phyloP scores from a whole-genome alignment of 2,888 invertebrate species.

The Lypha dubia region DNA sequence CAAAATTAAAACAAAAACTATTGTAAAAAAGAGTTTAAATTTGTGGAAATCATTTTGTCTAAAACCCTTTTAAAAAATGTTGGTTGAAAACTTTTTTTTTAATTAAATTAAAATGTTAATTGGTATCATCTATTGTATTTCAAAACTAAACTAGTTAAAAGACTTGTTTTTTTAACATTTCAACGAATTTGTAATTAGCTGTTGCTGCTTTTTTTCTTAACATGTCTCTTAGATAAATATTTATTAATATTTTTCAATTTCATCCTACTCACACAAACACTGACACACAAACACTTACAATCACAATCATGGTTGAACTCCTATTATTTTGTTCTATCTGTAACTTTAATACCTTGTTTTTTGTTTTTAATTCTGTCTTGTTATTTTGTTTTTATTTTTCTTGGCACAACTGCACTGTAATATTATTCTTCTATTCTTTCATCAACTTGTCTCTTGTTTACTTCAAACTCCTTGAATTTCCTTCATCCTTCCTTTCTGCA shows the following conservation, averaged over 20 bases:
- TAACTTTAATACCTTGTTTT: constrained; percentile 1
- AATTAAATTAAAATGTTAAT: constrained; percentile 12
- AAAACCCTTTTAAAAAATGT: constrained; percentile 35
- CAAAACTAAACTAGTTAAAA: constrained; percentile 34
- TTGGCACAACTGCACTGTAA: constrained; percentile 52
- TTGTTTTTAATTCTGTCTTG: constrained; percentile 5
- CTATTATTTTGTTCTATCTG: constrained; percentile 27
- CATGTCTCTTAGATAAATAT: constrained; percentile 47
- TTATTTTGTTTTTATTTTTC: neutral
- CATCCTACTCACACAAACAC: constrained; percentile 64
- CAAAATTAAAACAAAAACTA: neutral
- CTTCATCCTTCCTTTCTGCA: constrained; percentile 42
- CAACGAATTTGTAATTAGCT: constrained; percentile 53
- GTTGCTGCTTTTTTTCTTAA: constrained; percentile 56
- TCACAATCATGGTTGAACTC: constrained; percentile 10
- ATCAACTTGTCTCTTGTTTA: constrained; percentile 14
- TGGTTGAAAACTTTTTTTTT: constrained; percentile 45
- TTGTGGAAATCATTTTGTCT: neutral
- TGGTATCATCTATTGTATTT: constrained; percentile 14
- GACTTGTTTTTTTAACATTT: constrained; percentile 35
- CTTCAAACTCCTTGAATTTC: constrained; percentile 27
- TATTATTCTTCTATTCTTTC: constrained; percentile 22
- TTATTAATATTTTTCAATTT: constrained; percentile 65
- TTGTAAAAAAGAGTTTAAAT: neutral
- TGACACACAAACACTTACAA: constrained; percentile 8